Conservation (phyloP, 2,797 vertebrate genomes). For the Liparis tanakae region DNA sequence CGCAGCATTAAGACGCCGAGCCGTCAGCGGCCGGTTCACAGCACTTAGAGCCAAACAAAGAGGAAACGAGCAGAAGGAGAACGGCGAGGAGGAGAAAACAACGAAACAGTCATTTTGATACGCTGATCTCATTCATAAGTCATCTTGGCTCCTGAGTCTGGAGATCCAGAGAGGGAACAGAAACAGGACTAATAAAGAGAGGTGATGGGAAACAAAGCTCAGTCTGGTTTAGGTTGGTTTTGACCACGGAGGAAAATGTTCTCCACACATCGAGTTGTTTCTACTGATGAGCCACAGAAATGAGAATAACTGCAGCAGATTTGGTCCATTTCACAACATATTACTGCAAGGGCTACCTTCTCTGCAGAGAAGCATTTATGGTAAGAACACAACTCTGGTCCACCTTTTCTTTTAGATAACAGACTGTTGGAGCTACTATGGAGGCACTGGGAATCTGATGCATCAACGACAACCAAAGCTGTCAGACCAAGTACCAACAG, state of each 20-base stretch:
- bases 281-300: constrained; percentile 32
- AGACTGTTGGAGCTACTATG: constrained; percentile 69
- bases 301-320: constrained; percentile 49
- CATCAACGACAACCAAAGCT: constrained; percentile 70
- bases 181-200: constrained; percentile 65
- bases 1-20: constrained; percentile 73
- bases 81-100: constrained; percentile 52
- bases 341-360: constrained; percentile 31
- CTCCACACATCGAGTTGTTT: constrained; percentile 35
- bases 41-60: constrained; percentile 75
- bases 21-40: constrained; percentile 71
- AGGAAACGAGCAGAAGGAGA: constrained; percentile 68
- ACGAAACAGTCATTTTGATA: constrained; percentile 72
- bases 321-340: constrained; percentile 39
- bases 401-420: constrained; percentile 59
- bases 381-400: constrained; percentile 55
- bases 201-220: constrained; percentile 50
- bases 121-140: constrained; percentile 78
- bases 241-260: constrained; percentile 35
- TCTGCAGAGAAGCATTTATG: constrained; percentile 47
- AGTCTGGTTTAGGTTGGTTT: constrained; percentile 57
- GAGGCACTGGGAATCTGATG: constrained; percentile 82
- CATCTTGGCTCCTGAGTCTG: constrained; percentile 77
- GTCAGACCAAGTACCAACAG: constrained; percentile 61
- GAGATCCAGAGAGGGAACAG: constrained; percentile 67